Evolutionary conservation across 2,113 vertebrate species (phyloP).

Genomic region (Neolamprologus toae): DNA sequence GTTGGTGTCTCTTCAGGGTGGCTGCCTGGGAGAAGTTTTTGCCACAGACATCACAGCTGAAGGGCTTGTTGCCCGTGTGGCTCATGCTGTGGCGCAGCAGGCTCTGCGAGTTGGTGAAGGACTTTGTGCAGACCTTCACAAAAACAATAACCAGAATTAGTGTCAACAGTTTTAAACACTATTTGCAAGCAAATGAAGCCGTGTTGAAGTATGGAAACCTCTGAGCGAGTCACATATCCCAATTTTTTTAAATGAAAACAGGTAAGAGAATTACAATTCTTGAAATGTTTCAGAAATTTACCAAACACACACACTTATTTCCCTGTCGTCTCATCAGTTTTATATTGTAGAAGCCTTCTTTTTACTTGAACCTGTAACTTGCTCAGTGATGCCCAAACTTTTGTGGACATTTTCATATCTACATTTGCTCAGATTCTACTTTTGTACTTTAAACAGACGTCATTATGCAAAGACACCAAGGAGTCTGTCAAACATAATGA

Average conservation of each 20-base stretch:
- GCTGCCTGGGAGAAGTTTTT: conserved; percentile 76
- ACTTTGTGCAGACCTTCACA: conserved; percentile 78
- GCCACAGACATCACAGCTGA: conserved; percentile 75
- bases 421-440: background rate
- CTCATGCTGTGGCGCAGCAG: conserved; percentile 84
- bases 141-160: background rate
- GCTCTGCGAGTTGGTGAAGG: conserved; percentile 84
- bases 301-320: background rate
- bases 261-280: background rate
- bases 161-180: background rate
- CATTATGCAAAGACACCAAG: background rate
- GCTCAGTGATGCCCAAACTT: background rate
- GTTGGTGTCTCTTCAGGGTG: conserved; percentile 83
- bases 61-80: conserved; percentile 77
- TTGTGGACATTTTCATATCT: background rate
- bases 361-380: background rate
- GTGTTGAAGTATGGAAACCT: background rate
- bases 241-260: background rate
- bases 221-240: background rate
- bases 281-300: background rate
- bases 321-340: background rate
- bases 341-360: background rate
- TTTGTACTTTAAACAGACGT: background rate
- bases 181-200: background rate
- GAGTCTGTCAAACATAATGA: conserved; percentile 24